A percentile compares a stretch with the other conserved stretches of the same genome.
These are phyloP conservation scores for Nomada flava DNA, from an alignment of 2,888 invertebrate species.

Conservation along the genomic window DNA sequence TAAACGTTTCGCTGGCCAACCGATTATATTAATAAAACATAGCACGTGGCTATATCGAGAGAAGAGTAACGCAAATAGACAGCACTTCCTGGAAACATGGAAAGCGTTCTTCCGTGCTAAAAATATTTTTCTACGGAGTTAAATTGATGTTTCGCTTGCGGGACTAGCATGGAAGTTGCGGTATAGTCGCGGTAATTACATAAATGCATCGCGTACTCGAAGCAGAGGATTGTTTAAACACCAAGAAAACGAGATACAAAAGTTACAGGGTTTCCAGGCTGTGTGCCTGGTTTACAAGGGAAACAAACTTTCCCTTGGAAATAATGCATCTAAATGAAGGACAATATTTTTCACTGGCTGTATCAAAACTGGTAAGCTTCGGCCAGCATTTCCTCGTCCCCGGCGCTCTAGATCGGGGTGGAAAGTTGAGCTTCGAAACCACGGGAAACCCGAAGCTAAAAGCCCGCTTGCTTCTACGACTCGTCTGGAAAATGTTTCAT, in stretches of 20 bases:
- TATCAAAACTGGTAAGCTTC: slow-evolving; percentile 24
- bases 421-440: slow-evolving; percentile 60
- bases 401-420: slow-evolving; percentile 19
- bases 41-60: not conserved
- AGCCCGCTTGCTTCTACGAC: slow-evolving; percentile 48
- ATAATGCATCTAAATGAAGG: slow-evolving; percentile 26
- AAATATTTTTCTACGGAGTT: not conserved
- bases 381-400: slow-evolving; percentile 7
- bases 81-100: too few relatives aligned
- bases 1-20: too few relatives aligned
- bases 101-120: too few relatives aligned
- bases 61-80: not conserved
- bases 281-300: not conserved
- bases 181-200: not conserved
- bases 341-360: slow-evolving; percentile 34
- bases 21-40: not conserved
- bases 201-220: not conserved
- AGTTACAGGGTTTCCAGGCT: not conserved
- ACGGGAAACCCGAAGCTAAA: slow-evolving; percentile 61
- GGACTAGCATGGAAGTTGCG: not conserved
- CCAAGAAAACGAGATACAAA: not conserved
- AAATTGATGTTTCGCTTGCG: not conserved
- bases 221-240: not conserved
- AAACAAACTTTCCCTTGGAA: slow-evolving; percentile 7
- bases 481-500: slow-evolving; percentile 55